Evolutionary conservation across 2,797 vertebrate species (phyloP).

Genomic region (Babyrousa celebensis): DNA sequence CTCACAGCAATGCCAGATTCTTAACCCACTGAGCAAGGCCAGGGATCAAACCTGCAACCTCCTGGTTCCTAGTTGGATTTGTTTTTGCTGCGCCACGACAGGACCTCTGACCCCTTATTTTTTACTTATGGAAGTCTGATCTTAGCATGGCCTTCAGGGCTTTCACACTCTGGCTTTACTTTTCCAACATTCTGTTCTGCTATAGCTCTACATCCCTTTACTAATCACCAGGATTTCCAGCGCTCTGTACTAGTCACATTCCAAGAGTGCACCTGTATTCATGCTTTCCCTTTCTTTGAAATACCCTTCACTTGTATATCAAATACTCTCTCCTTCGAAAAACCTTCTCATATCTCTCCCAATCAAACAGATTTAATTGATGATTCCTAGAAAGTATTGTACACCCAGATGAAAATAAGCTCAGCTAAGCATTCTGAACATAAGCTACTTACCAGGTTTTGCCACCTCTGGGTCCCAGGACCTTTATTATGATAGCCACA

Average conservation of each 20-base stretch:
- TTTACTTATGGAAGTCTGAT: not conserved
- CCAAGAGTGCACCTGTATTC: not conserved
- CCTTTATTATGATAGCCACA: not conserved
- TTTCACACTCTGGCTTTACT: not conserved
- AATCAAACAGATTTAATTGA: not conserved
- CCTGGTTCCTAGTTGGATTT: no score
- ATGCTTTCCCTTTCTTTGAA: not conserved
- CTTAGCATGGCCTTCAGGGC: not conserved
- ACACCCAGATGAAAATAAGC: not conserved
- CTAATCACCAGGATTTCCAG: not conserved
- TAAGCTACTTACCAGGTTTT: constrained; percentile 26
- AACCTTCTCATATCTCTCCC: not conserved
- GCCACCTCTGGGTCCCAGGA: not conserved
- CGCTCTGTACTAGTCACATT: not conserved
- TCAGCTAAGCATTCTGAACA: not conserved
- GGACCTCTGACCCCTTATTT: not conserved
- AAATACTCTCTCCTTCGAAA: not conserved
- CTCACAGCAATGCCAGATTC: no score
- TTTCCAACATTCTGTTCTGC: not conserved
- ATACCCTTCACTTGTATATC: not conserved
- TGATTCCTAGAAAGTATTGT: not conserved
- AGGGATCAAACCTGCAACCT: no score
- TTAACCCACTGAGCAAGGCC: no score
- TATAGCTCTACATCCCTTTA: not conserved
- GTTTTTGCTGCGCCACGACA: no score